Base-by-base conservation (phyloP, 92 coral and sea anemone genomes). In the Bergia sp. region DNA sequence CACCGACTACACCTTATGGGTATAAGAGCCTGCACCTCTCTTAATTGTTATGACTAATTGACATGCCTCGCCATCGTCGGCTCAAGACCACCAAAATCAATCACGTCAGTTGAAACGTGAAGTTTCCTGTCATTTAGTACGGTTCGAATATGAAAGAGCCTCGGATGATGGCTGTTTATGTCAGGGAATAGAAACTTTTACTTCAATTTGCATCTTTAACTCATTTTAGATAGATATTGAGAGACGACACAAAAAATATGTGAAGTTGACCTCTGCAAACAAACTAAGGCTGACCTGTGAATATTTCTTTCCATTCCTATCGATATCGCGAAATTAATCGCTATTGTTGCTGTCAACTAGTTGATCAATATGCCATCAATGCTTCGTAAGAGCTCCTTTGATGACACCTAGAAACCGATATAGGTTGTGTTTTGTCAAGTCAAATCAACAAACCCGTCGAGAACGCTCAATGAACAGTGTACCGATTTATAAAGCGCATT, bases 331-430 rank as follows among this genome's bases (percentile, higher is more conserved):
- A 47, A 47, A 23, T 50, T 23, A 47, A 84, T 76, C 50, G 45
- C 80, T 76, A 76, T 76, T 84, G 79, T 43, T 29, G 18, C 3
- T 41, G 29, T 84, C 55, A 73, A 47, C 78, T 18, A 41, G 39
- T 36, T 84, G 65, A 50, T 72, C 87, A 84, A 84, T 84, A 84
- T 76, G 20, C 45, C 75, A 44, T 69, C 23, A 18, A 37, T 44
- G 42, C 44, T n/a, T 44, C 57, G 45, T 73, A 84, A 84, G 87
- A 11, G 87, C 64, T 44, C 5, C 12, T 7, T 29, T 11, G 79
- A 73, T 84, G 79, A 72, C 87, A 84, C 87, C 87, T 84, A 73
- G 87, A 84, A 69, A 84, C 79, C 36, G 74, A 84, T 84, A 84
- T 84, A 45, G 79, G 87, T 5, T 47, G 41, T 84, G 87, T 84